Evolutionary conservation across 2,113 vertebrate genomes (phyloP), one percentile per base, ranked within the genome.

Genomic region (Nipponia nippon): DNA sequence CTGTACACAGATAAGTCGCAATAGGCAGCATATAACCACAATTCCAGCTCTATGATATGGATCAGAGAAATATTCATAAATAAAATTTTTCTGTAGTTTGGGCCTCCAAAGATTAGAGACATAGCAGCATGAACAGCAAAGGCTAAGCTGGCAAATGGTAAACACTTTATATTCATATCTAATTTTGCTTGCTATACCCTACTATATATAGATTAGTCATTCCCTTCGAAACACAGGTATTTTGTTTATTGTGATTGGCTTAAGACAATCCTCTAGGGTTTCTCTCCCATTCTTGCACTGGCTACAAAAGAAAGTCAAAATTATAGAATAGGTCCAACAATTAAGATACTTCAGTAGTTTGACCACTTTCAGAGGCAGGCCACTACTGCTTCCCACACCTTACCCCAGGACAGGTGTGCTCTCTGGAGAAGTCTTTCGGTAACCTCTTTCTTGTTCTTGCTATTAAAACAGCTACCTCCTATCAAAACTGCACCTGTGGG

Each of bases 361-460:
- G 1, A 34, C 7, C 8, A 23, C n/a, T 59, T 82, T 21, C 65
- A 85, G 32, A 55, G 13, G 17, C 16, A 85, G 47, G 18, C 16
- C n/a, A 30, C n/a, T 63, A 13, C 32, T 78, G 72, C 59, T 87
- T 81, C 63, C 59, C 25, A 30, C 20, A 75, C 55, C 38, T 46
- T 38, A 29, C 6, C 9, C 25, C 6, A 2, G 26, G 69, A 40
- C 2, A 0, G n/a, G 2, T 40, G 12, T 36, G 17, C 10, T 61
- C 21, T 53, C 30, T 62, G 58, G 30, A 83, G 58, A 44, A 72
- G 63, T 11, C 20, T 65, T 88, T 40, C 0, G 2, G 15, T 32
- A 82, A 47, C 8, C 29, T 16, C 42, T 78, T 67, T 58, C 52
- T 79, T 61, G 40, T n/a, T 22, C 22, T 40, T 79, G 61, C 40